Evolutionary conservation across 37 sponge, comb jelly and placozoan species (phyloP).

Genomic region (Theonella swinhoei): DNA sequence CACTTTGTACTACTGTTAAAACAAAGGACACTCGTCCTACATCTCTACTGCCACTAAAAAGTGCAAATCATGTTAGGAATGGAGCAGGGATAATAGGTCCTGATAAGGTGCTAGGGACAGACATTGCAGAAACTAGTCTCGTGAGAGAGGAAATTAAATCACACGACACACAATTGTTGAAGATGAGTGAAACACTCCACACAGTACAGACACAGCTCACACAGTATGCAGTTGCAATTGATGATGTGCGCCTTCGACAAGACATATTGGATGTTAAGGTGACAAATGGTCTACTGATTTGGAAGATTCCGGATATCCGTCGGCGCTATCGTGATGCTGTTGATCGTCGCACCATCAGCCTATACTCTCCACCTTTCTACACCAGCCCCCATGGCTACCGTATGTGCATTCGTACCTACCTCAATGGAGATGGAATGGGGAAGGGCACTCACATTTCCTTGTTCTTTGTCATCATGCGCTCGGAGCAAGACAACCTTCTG

Average conservation of each 20-base stretch:
- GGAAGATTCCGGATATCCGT: neutral
- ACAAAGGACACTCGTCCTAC: too few species aligned
- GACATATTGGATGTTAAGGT: neutral
- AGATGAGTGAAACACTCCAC: neutral
- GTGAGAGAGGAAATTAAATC: neutral
- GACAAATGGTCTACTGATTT: neutral
- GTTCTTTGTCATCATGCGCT: constrained; percentile 75
- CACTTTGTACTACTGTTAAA: too few species aligned
- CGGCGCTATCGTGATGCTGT: constrained; percentile 58
- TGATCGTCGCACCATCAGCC: constrained; percentile 40
- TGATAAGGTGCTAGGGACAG: too few species aligned
- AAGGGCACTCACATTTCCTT: constrained; percentile 69
- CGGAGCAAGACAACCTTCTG: constrained; percentile 70
- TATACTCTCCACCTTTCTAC: constrained; percentile 68
- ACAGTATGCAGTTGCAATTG: neutral
- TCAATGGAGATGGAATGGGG: constrained; percentile 74
- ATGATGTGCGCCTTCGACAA: neutral
- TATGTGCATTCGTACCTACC: constrained; percentile 66
- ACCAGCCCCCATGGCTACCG: constrained; percentile 78
- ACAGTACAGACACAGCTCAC: neutral
- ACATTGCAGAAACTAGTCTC: too few species aligned
- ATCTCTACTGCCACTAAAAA: too few species aligned
- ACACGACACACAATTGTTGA: neutral
- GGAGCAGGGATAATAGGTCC: too few species aligned
- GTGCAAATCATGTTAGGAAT: too few species aligned